Evolutionary conservation across 2,113 vertebrate species (phyloP).

Genomic region (Petromus typicus): DNA sequence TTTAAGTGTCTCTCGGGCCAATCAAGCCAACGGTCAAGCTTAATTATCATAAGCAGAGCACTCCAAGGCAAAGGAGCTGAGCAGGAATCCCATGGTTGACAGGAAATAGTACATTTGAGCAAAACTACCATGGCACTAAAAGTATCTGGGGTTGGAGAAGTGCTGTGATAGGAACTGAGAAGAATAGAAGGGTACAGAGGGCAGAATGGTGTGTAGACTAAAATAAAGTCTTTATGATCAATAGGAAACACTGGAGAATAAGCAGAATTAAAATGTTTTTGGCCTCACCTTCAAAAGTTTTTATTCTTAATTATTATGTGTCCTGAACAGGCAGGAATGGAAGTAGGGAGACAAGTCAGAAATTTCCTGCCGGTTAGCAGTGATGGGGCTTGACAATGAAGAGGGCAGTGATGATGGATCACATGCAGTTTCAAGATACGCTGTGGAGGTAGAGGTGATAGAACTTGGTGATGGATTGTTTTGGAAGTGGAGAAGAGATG

Average conservation of each 20-base stretch:
- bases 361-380: background rate
- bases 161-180: background rate
- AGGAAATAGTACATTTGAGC: background rate
- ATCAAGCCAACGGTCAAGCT: background rate
- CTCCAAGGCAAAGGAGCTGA: background rate
- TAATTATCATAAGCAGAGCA: background rate
- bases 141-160: background rate
- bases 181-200: too few species aligned
- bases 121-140: background rate
- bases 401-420: background rate
- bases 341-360: background rate
- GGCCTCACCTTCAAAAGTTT: background rate
- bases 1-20: background rate
- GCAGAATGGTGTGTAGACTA: background rate
- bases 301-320: background rate
- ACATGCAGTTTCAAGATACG: background rate
- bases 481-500: background rate
- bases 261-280: slow-evolving; percentile 8
- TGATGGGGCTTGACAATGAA: background rate
- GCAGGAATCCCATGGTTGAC: background rate
- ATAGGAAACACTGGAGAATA: background rate
- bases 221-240: background rate
- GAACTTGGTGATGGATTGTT: background rate
- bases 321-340: background rate
- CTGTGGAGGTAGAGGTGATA: background rate